Percentiles rank a stretch among this genome's conserved stretches.
phyloP scores from a whole-genome alignment of 2,797 vertebrate species.

The Catamblyrhynchus diadema region DNA sequence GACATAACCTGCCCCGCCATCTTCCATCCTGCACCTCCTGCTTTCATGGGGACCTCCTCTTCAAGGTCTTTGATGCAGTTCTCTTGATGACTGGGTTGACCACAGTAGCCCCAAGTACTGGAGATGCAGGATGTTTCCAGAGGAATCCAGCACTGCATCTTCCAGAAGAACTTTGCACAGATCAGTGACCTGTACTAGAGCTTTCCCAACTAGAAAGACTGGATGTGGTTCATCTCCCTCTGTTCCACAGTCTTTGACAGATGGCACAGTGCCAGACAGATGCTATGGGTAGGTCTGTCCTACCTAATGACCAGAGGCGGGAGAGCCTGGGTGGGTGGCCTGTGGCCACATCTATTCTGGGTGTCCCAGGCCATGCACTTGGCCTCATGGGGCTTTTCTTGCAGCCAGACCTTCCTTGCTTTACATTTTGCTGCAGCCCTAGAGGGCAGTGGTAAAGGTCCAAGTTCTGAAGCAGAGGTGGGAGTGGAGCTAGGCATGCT shows the following conservation, averaged over 20 bases:
- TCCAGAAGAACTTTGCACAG: neutral
- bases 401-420: neutral
- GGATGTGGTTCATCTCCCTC: neutral
- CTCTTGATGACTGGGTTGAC: neutral
- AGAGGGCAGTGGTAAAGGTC: neutral
- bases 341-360: neutral
- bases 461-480: neutral
- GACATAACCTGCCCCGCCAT: rapidly evolving
- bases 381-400: neutral
- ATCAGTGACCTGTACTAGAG: neutral
- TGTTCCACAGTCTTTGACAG: neutral
- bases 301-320: neutral
- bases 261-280: neutral
- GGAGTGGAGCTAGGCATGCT: neutral
- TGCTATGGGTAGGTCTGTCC: neutral
- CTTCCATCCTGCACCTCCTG: neutral
- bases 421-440: neutral
- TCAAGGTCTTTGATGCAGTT: neutral
- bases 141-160: neutral
- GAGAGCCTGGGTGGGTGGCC: neutral
- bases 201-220: neutral
- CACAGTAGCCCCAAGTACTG: neutral
- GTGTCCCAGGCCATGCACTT: neutral
- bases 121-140: neutral
- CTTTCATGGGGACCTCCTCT: neutral